Conservation (phyloP, 2,888 invertebrate genomes). For the Tipula confusa region DNA sequence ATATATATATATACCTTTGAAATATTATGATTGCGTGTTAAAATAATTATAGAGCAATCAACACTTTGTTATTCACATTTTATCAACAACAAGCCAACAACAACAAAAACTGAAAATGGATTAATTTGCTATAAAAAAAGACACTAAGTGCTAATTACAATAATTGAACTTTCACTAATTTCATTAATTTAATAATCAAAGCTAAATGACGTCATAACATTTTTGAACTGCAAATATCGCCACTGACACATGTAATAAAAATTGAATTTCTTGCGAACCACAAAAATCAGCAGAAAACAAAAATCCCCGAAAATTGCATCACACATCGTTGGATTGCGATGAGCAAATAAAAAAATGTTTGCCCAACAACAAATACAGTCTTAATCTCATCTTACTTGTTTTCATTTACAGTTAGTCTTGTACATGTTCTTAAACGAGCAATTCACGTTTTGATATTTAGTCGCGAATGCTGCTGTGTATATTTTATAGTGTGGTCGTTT, state of each 20-base stretch:
- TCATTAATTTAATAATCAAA: neutral
- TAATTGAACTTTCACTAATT: neutral
- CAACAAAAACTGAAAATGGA: neutral
- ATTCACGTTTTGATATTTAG: neutral
- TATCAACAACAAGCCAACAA: neutral
- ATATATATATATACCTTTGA: no score
- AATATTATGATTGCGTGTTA: neutral
- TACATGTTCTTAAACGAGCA: neutral
- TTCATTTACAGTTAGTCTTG: neutral
- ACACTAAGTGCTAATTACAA: neutral
- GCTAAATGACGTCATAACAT: neutral
- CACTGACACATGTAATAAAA: neutral
- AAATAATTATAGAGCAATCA: neutral
- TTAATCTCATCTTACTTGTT: neutral
- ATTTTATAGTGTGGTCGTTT: neutral
- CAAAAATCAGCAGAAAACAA: neutral
- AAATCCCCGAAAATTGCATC: neutral
- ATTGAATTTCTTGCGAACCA: neutral
- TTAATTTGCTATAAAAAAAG: neutral
- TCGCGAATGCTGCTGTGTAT: neutral
- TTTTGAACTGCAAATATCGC: neutral
- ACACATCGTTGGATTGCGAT: neutral
- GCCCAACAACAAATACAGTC: neutral
- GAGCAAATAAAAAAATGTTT: no score
- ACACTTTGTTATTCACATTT: slow-evolving; percentile 12